Conservation (phyloP, 2,888 invertebrate species). For the Orthonychiurus folsomi region DNA sequence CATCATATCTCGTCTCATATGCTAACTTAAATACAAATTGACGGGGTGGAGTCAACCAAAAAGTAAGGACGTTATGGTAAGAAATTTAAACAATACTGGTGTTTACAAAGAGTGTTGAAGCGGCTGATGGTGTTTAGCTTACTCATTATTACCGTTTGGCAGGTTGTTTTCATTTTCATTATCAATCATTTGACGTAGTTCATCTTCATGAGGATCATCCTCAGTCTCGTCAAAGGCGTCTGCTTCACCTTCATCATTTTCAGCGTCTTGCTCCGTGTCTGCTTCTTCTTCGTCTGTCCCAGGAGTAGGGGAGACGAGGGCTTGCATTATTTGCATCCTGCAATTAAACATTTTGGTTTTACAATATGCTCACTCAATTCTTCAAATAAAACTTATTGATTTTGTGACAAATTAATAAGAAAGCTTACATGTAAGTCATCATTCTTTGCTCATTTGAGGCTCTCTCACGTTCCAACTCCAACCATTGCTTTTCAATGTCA, state of each 20-base stretch:
- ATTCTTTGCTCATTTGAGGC: constrained; percentile 39
- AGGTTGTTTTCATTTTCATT: constrained; percentile 19
- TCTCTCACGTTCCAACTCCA: constrained; percentile 39
- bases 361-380: constrained; percentile 37
- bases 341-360: constrained; percentile 39
- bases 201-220: constrained; percentile 11
- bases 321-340: constrained; percentile 40
- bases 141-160: constrained; percentile 9
- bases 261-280: constrained; percentile 20
- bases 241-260: constrained; percentile 24
- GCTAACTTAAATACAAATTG: too few relatives aligned
- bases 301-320: constrained; percentile 36
- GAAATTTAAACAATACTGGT: neutral
- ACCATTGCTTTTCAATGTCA: constrained; percentile 37
- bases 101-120: neutral
- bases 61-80: neutral
- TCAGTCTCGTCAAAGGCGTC: constrained; percentile 20
- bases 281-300: constrained; percentile 33
- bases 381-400: too few relatives aligned
- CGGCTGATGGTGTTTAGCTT: neutral
- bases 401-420: too few relatives aligned
- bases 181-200: constrained; percentile 28
- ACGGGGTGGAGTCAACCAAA: too few relatives aligned
- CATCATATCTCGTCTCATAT: too few relatives aligned
- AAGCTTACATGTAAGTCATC: constrained; percentile 33